Conservation (phyloP, 2,888 invertebrate genomes). For the Tricholauxania praeusta region DNA sequence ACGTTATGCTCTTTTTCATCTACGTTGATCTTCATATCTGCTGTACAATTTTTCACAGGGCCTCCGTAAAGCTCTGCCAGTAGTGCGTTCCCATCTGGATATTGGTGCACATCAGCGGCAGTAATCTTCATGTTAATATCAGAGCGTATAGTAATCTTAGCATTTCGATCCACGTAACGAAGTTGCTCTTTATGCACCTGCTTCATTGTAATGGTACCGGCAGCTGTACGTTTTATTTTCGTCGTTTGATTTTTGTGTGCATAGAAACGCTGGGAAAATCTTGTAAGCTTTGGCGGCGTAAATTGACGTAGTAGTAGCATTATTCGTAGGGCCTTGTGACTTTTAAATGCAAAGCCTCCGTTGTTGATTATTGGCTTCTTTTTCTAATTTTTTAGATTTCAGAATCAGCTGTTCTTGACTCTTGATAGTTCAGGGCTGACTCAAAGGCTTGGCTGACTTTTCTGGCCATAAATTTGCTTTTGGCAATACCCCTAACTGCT, state of each 20-base stretch:
- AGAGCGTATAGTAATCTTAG: conserved; percentile 55
- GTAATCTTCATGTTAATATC: conserved; percentile 54
- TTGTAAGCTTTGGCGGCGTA: neutral
- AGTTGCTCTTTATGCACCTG: conserved; percentile 57
- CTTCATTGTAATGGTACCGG: conserved; percentile 36
- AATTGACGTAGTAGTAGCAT: conserved; percentile 24
- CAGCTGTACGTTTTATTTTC: too few relatives aligned
- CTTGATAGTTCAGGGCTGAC: too few relatives aligned
- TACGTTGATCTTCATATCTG: conserved; percentile 51
- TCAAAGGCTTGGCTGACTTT: too few relatives aligned
- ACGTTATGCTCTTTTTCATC: conserved; percentile 48
- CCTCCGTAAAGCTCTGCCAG: conserved; percentile 56
- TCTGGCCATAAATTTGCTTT: too few relatives aligned
- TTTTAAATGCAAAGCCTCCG: too few relatives aligned
- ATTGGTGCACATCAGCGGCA: conserved; percentile 55
- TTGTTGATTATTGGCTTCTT: too few relatives aligned
- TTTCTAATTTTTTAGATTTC: too few relatives aligned
- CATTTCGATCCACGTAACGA: conserved; percentile 56
- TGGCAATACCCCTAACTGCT: too few relatives aligned
- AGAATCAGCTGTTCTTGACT: too few relatives aligned
- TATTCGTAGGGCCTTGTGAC: neutral
- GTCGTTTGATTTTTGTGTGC: conserved; percentile 18
- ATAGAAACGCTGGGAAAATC: conserved; percentile 36
- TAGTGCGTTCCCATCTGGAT: conserved; percentile 57
- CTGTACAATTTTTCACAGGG: conserved; percentile 51